A percentile compares a stretch with the other conserved stretches of the same genome.
These are phyloP conservation scores for Laterallus jamaicensis DNA, from an alignment of 2,113 vertebrate species.

Conservation along the genomic window DNA sequence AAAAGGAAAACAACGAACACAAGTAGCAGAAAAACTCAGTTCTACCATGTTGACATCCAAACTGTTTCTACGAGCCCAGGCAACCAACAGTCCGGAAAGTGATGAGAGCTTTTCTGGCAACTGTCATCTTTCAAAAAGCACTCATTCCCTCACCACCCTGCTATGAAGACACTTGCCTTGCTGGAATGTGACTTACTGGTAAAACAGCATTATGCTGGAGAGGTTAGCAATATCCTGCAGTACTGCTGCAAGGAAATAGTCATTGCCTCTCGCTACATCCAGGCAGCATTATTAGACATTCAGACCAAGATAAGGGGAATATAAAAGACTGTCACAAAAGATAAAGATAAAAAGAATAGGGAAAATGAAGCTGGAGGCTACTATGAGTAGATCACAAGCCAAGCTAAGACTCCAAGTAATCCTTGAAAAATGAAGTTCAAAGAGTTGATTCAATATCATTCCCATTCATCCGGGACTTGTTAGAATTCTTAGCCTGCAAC, in stretches of 20 bases:
- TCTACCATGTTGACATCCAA: not conserved
- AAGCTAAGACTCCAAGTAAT: conserved; percentile 27
- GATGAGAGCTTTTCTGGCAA: not conserved
- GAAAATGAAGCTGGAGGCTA: conserved; percentile 31
- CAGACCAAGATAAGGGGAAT: conserved; percentile 7
- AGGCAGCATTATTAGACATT: not conserved
- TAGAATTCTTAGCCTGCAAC: conserved; percentile 10
- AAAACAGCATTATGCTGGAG: not conserved
- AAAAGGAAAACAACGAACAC: not conserved
- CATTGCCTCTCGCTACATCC: not conserved
- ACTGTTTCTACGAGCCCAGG: not conserved
- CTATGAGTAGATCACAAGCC: conserved; percentile 21
- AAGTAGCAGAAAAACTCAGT: not conserved
- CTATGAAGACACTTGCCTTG: not conserved
- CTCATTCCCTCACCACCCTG: not conserved
- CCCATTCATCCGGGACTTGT: conserved; percentile 3
- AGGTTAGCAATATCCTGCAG: conserved; percentile 23
- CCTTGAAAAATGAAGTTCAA: conserved; percentile 32
- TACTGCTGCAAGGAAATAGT: not conserved
- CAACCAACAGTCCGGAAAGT: not conserved
- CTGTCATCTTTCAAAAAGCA: not conserved
- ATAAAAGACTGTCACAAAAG: conserved; percentile 29
- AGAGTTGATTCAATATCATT: conserved; percentile 16
- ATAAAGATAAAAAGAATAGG: conserved; percentile 6
- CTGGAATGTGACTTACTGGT: not conserved